Base-by-base conservation (phyloP, 1,140 invertebrate genomes). In the Leptinotarsa texana region DNA sequence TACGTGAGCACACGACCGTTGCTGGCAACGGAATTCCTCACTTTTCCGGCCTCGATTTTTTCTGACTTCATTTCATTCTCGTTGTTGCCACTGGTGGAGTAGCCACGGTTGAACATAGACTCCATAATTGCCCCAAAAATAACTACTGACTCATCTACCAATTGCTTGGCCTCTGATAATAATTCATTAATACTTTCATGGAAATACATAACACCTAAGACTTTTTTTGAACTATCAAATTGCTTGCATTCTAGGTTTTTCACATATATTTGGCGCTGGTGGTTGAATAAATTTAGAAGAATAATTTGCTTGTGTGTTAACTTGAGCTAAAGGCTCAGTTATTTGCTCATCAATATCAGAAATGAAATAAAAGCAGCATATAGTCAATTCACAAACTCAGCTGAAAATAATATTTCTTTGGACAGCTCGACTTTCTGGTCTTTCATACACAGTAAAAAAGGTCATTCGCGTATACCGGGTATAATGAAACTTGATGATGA, bases 81-180 rank as follows among this genome's bases (percentile, higher is more conserved):
- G 63, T 63, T 11, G 22, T 24, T 21, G 11, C 6, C 11, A 18
- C 63, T 24, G 63, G 63, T 13, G 63, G 18, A n/a, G 63, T 21
- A 63, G 13, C 13, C 18, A 15, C 80, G 67, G 13, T 79, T 79
- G 68, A 82, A 83, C 24, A 83, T 33, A 24, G 77, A 77, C 42
- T 63, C 18, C 80, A 84, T 80, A 13, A 82, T 76, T 1, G 83
- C 75, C 15, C 82, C 49, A 77, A 81, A 84, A 69, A 84, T 74
- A 0, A 72, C 74, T 8, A 83, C 80, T 68, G 78, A 79, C 62
- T 84, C 80, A 0, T 69, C 47, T 74, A 80, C 75, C 0, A 78
- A 79, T 73, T 84, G 81, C 15, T 81, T 74, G 4, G 73, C 6
- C 18, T 61, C 66, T 5, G 57, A 22, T 22, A 22, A 3, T 17